These are phyloP conservation scores for Pomacea canaliculata DNA, from an alignment of 2,888 invertebrate species.

Conservation along the genomic window DNA sequence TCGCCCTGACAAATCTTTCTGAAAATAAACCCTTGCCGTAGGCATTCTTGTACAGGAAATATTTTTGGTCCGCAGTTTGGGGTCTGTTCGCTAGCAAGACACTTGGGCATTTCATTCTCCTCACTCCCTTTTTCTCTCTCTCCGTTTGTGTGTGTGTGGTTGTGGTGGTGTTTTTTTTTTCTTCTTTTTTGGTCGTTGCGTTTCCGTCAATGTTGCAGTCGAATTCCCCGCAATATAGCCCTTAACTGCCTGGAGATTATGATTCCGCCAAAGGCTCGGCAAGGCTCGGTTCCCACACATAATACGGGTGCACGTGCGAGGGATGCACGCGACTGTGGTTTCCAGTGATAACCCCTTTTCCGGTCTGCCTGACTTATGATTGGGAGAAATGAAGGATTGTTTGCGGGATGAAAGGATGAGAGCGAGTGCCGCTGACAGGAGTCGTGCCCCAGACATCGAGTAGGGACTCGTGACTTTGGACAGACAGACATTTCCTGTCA, in stretches of 20 bases:
- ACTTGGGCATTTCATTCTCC: neutral
- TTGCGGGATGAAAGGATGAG: no score
- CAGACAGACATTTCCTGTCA: no score
- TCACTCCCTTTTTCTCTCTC: conserved; percentile 3
- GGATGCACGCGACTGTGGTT: no score
- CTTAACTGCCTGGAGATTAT: neutral
- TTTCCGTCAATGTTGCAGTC: neutral
- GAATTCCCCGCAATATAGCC: neutral
- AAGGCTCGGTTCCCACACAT: neutral
- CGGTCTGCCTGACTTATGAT: no score
- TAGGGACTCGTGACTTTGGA: no score
- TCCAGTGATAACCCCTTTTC: no score
- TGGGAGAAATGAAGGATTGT: no score
- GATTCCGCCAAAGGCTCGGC: neutral
- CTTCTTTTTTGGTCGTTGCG: neutral
- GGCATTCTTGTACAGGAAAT: no score
- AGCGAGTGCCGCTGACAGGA: no score
- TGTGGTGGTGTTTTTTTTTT: neutral
- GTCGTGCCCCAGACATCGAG: no score
- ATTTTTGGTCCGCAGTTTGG: no score
- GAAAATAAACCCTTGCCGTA: conserved; percentile 6
- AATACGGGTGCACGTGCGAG: no score
- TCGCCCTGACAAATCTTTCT: conserved; percentile 15
- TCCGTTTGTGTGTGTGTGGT: neutral
- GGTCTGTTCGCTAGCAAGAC: neutral